These are phyloP conservation scores for Calliopum simillimum DNA, from an alignment of 2,888 invertebrate species.

Conservation along the genomic window DNA sequence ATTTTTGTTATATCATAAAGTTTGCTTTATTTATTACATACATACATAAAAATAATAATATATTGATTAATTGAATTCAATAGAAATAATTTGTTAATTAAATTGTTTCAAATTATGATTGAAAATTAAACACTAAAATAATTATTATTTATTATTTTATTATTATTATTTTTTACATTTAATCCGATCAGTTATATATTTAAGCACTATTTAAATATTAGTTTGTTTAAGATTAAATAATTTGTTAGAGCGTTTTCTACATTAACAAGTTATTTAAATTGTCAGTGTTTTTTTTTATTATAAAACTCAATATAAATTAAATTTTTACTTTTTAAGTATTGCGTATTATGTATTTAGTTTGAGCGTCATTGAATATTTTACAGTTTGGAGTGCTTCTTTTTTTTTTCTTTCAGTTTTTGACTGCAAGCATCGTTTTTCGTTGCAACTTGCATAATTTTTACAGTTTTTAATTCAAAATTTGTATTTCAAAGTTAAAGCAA, in stretches of 20 bases:
- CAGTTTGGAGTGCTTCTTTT: too few species aligned
- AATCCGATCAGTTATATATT: conserved; percentile 20
- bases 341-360: too few species aligned
- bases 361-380: too few species aligned
- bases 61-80: neutral
- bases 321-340: too few species aligned
- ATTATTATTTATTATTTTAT: conserved; percentile 19
- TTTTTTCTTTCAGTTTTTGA: too few species aligned
- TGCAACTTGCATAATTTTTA: too few species aligned
- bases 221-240: conserved; percentile 28
- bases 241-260: conserved; percentile 56
- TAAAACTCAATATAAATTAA: conserved; percentile 37
- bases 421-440: too few species aligned
- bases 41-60: conserved; percentile 25
- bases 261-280: conserved; percentile 55
- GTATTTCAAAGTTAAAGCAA: neutral
- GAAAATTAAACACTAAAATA: conserved; percentile 23
- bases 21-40: conserved; percentile 26
- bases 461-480: too few species aligned
- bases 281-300: conserved; percentile 40
- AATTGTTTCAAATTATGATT: conserved; percentile 4
- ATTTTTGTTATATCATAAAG: conserved; percentile 12
- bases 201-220: conserved; percentile 14
- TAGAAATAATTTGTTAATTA: neutral
- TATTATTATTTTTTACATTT: conserved; percentile 29